A percentile compares a stretch with the other conserved stretches of the same genome.
Conservation (phyloP, 2,113 vertebrate species). For the Andinoacara biseriatus region DNA sequence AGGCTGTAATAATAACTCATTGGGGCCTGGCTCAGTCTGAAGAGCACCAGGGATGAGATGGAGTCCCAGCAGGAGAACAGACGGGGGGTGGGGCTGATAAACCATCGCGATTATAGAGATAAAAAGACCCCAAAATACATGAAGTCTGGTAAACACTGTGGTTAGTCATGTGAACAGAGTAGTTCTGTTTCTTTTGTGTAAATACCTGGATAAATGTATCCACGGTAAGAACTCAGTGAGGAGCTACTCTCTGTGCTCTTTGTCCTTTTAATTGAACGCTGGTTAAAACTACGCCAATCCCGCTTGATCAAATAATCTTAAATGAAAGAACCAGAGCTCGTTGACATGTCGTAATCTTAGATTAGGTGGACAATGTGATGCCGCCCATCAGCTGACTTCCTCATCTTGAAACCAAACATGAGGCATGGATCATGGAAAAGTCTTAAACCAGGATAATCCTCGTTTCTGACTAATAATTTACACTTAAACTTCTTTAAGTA, state of each 20-base stretch:
- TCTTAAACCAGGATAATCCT: too few species aligned
- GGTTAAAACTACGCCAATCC: not conserved
- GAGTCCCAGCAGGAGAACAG: conserved; percentile 21
- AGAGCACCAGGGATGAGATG: conserved; percentile 24
- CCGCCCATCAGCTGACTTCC: not conserved
- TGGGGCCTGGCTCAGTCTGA: conserved; percentile 28
- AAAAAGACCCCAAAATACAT: not conserved
- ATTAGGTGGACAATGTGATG: not conserved
- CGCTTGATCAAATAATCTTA: not conserved
- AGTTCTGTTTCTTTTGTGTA: not conserved
- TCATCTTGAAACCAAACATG: not conserved
- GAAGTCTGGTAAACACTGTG: not conserved
- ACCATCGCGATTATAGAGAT: not conserved
- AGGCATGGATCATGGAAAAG: too few species aligned
- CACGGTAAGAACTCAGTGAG: rapidly evolving
- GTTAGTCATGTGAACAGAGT: not conserved
- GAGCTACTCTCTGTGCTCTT: not conserved
- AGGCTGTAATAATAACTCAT: conserved; percentile 73
- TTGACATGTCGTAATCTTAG: not conserved
- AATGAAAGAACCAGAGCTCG: not conserved
- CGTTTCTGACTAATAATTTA: too few species aligned
- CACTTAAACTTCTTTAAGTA: too few species aligned
- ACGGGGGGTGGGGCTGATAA: not conserved
- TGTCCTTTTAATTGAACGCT: too few species aligned
- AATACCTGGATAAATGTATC: not conserved